Conservation (phyloP, 2,797 vertebrate genomes). For the Aselliscus stoliczkanus region DNA sequence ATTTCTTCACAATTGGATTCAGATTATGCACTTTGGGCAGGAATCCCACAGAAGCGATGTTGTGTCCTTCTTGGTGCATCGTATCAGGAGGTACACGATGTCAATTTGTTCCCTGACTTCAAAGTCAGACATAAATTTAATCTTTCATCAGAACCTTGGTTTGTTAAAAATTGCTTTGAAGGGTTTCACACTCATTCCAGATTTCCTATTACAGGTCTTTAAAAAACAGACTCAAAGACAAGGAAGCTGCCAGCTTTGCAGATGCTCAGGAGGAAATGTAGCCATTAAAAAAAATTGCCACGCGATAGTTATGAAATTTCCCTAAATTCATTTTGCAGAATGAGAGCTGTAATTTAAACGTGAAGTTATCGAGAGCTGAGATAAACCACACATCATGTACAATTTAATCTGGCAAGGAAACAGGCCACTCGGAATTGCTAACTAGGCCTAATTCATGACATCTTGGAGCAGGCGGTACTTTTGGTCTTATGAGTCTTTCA, state of each 20-base stretch:
- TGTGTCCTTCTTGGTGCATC: background rate
- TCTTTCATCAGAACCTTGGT: conserved; percentile 31
- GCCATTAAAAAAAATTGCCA: conserved; percentile 58
- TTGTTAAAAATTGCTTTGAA: conserved; percentile 59
- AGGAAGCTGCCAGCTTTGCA: conserved; percentile 44
- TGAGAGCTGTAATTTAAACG: conserved; percentile 67
- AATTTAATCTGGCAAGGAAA: conserved; percentile 68
- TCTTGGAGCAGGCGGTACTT: conserved; percentile 49
- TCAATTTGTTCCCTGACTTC: background rate
- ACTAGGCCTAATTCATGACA: conserved; percentile 67
- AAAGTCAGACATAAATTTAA: conserved; percentile 25
- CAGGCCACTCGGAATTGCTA: conserved; percentile 68
- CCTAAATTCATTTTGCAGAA: conserved; percentile 70
- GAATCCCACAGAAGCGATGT: background rate
- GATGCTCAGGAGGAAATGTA: conserved; percentile 59
- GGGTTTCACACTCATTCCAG: conserved; percentile 31
- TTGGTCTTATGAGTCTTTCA: conserved; percentile 45
- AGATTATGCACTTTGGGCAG: conserved; percentile 4
- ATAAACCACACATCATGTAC: conserved; percentile 64
- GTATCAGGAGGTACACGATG: background rate
- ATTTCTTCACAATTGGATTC: conserved; percentile 45
- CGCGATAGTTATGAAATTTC: conserved; percentile 65
- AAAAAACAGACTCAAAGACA: conserved; percentile 52
- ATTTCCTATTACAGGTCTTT: conserved; percentile 38
- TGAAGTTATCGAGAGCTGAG: conserved; percentile 64